Evolutionary conservation across 2,797 vertebrate genomes (phyloP), one percentile per base, ranked within the genome.

Genomic region (Streptopelia turtur): DNA sequence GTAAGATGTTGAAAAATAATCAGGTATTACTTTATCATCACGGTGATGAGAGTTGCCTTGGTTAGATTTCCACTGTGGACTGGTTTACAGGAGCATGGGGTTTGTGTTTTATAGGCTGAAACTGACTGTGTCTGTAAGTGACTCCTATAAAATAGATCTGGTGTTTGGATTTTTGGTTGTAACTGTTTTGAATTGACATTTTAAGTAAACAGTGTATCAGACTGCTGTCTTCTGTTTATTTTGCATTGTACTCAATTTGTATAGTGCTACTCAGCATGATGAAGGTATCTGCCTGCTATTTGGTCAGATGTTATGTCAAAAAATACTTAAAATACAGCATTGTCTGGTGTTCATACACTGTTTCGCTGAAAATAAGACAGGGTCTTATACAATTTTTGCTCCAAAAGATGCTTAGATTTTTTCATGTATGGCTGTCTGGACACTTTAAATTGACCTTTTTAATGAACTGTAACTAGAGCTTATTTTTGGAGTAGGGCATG

Each of bases 41-140:
- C 41, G 35, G 23, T 23, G 33, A 5, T 81, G 23, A 64, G 8
- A 1, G 1, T 76, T 89, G 43, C 37, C 50, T 84, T 69, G 17
- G 31, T 76, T 78, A 76, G 43, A 13, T 83, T 87, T 78, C 15
- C 7, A 12, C 45, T 37, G 35, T 33, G 39, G 24, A 5, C 25
- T 81, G 24, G 3, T 81, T 68, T 82, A 76, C 13, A 35, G 66
- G 37, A 76, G 7, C 6, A 12, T 37, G 8, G 10, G 30, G 69
- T 72, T 78, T 22, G 20, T 47, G 24, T 81, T 92, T 76, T 84
- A 6, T 4, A 35, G 47, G 28, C 37, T 95, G 84, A 72, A 94
- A 30, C 27, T 28, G 21, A 39, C 41, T 43, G 9, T 64, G 13
- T 53, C 31, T 31, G 5, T 89, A 53, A 75, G 16, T 89, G 31